Percentiles rank a stretch among this genome's conserved stretches.
Evolutionary conservation across 2,113 vertebrate species (phyloP).

Genomic region (Myrmophylax atrothorax): DNA sequence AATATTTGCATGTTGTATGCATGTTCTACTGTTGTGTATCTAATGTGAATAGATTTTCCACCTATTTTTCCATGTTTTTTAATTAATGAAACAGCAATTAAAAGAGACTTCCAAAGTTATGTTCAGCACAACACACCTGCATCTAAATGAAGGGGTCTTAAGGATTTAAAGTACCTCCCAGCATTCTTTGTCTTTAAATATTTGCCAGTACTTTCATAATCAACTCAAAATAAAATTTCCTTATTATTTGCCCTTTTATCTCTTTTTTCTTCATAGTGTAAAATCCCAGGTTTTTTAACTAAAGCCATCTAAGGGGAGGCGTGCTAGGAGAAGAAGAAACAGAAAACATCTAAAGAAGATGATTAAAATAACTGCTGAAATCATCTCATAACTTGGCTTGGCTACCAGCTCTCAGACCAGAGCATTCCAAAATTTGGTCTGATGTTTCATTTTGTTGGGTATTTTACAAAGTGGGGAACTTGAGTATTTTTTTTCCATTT

Average conservation of each 20-base stretch:
- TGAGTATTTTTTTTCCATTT: not conserved
- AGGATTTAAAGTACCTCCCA: not conserved
- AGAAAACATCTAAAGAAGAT: not conserved
- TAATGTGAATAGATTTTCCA: not conserved
- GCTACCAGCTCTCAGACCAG: not conserved
- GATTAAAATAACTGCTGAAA: not conserved
- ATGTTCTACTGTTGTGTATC: not conserved
- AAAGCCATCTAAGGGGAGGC: not conserved
- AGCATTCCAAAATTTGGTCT: not conserved
- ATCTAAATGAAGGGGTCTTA: not conserved
- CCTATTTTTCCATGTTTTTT: not conserved
- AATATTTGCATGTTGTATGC: rapidly evolving
- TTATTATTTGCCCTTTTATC: not conserved
- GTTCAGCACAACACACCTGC: not conserved
- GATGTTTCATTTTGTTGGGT: not conserved
- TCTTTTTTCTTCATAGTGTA: not conserved
- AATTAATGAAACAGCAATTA: not conserved
- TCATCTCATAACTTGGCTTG: not conserved
- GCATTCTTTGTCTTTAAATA: not conserved
- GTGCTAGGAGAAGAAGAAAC: not conserved
- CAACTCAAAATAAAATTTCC: not conserved
- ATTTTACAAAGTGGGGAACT: not conserved
- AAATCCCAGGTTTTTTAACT: not conserved
- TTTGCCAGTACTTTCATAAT: not conserved
- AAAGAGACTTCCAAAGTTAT: not conserved